phyloP scores from a whole-genome alignment of 1,140 invertebrate species.

The Tetragonula clypearis region DNA sequence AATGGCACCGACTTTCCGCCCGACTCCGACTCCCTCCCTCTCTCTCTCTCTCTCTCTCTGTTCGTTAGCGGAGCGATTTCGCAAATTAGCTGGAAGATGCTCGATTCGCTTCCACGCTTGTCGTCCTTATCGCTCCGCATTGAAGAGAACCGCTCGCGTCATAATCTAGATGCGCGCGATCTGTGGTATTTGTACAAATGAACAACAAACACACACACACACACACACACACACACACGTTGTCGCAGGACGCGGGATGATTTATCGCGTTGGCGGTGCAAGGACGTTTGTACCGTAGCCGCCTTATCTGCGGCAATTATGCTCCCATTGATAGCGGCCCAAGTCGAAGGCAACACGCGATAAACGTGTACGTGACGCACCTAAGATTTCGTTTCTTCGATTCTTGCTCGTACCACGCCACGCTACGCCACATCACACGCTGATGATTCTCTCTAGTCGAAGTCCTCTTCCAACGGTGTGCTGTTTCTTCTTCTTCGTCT shows the following conservation, averaged over 20 bases:
- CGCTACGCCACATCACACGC: too few species aligned
- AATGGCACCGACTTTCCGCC: too few species aligned
- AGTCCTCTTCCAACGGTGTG: background rate
- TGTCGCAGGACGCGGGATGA: slow-evolving; percentile 21
- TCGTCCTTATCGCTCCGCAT: background rate
- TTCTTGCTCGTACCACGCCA: background rate
- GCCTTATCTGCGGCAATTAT: slow-evolving; percentile 54
- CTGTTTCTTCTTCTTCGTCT: too few species aligned
- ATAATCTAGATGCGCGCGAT: slow-evolving; percentile 28
- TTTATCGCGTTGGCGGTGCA: slow-evolving; percentile 25
- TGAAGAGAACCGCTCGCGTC: background rate
- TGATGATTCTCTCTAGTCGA: too few species aligned
- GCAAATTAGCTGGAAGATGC: background rate
- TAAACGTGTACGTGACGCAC: background rate
- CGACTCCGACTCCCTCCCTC: too few species aligned
- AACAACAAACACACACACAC: background rate
- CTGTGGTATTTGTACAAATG: slow-evolving; percentile 32
- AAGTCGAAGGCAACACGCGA: background rate
- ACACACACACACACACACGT: too few species aligned
- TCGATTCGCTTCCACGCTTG: background rate
- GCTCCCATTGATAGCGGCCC: slow-evolving; percentile 30
- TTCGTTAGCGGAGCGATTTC: background rate
- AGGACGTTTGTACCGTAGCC: slow-evolving; percentile 24
- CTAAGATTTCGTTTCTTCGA: background rate
- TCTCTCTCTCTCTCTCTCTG: background rate